A percentile compares a stretch with the other conserved stretches of the same genome.
These are phyloP conservation scores for Drosophila gaucha DNA, from an alignment of 2,888 invertebrate genomes.

Conservation along the genomic window DNA sequence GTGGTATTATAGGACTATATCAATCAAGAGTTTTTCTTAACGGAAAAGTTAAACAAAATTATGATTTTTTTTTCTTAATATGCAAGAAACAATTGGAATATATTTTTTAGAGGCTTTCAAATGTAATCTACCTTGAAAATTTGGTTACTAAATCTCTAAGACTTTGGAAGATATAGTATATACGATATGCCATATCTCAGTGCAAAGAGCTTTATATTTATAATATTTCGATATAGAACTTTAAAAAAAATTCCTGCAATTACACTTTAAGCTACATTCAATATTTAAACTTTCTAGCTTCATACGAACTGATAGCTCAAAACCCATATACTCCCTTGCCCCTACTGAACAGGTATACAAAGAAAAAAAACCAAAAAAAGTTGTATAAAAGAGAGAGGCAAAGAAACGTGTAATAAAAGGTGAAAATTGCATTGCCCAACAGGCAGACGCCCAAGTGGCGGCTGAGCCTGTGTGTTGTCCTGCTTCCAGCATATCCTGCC, in stretches of 20 bases:
- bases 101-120: no score
- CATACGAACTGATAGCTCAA: not conserved
- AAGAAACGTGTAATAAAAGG: constrained; percentile 68
- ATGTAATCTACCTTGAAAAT: no score
- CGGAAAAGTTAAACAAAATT: no score
- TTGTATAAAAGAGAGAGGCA: constrained; percentile 21
- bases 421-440: constrained; percentile 68
- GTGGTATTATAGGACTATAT: no score
- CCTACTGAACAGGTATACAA: not conserved
- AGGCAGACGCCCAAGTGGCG: constrained; percentile 1
- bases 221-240: no score
- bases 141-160: no score
- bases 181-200: no score
- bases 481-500: constrained; percentile 18
- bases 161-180: not conserved
- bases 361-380: constrained; percentile 6
- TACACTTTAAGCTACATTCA: not conserved
- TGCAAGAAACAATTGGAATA: no score
- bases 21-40: no score
- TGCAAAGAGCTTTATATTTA: no score
- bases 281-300: not conserved
- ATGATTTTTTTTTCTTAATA: no score
- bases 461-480: constrained; percentile 24
- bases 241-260: no score
- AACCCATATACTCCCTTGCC: not conserved